Conservation (phyloP, 1,140 invertebrate species). For the Palaemon carinicauda region DNA sequence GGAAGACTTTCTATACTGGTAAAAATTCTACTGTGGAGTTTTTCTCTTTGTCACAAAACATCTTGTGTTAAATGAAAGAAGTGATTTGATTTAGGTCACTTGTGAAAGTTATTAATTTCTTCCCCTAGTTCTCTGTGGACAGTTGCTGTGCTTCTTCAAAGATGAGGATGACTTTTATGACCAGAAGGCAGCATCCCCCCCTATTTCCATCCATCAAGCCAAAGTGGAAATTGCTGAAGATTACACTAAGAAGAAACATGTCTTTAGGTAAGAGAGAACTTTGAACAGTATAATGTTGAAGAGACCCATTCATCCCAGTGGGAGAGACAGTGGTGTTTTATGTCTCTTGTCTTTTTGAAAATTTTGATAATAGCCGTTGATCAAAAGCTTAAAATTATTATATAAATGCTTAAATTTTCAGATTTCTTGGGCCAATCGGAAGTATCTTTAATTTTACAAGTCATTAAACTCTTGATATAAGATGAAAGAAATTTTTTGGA, state of each 20-base stretch:
- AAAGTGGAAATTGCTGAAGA: constrained; percentile 85
- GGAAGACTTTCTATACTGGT: constrained; percentile 92
- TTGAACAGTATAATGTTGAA: background rate
- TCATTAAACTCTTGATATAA: no score
- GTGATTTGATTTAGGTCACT: background rate
- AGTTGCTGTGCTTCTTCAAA: constrained; percentile 97
- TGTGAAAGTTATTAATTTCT: no score
- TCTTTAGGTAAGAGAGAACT: constrained; percentile 73
- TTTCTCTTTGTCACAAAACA: background rate
- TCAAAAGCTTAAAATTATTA: no score
- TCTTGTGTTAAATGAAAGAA: background rate
- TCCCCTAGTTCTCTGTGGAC: constrained; percentile 84
- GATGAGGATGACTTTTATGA: constrained; percentile 89
- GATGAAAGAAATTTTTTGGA: no score
- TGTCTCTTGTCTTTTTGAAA: no score
- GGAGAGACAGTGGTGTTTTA: no score
- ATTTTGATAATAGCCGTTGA: background rate
- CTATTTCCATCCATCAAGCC: constrained; percentile 88
- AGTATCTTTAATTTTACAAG: no score
- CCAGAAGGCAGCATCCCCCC: constrained; percentile 84
- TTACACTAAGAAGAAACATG: constrained; percentile 94
- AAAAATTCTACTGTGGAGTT: constrained; percentile 10
- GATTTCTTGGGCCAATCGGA: no score
- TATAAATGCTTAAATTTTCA: no score
- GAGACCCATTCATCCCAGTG: no score